Conservation (phyloP, 2,888 invertebrate species). For the Protula sp. region DNA sequence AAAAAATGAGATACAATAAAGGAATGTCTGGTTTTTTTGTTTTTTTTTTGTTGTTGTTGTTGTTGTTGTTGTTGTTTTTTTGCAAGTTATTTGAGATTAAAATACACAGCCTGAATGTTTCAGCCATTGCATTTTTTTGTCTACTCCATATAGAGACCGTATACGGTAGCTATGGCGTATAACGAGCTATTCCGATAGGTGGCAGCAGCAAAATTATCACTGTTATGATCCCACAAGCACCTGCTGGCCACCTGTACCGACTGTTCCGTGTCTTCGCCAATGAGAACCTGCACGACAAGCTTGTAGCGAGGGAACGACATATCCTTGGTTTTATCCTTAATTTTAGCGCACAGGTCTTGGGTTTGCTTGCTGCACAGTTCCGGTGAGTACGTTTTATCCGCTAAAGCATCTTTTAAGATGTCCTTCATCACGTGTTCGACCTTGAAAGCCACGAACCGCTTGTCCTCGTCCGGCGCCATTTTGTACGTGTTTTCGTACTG, state of each 20-base stretch:
- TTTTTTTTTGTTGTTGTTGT: too few species aligned
- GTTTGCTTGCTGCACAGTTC: slow-evolving; percentile 20
- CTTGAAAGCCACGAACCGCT: slow-evolving; percentile 60
- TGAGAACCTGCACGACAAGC: slow-evolving; percentile 21
- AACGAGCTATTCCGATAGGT: slow-evolving; percentile 22
- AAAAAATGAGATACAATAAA: too few species aligned
- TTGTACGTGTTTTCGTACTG: neutral
- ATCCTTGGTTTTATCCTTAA: slow-evolving; percentile 23
- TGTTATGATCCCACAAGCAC: slow-evolving; percentile 25
- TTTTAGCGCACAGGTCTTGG: slow-evolving; percentile 19
- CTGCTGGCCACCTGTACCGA: slow-evolving; percentile 23
- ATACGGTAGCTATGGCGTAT: slow-evolving; percentile 23
- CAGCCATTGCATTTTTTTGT: neutral
- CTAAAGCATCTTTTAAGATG: slow-evolving; percentile 17
- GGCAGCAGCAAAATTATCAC: slow-evolving; percentile 25
- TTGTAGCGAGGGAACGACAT: slow-evolving; percentile 24
- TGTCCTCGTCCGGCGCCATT: slow-evolving; percentile 21
- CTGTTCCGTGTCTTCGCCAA: slow-evolving; percentile 24
- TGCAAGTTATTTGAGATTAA: too few species aligned
- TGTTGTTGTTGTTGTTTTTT: too few species aligned
- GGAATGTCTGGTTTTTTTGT: too few species aligned
- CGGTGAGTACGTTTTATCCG: slow-evolving; percentile 18
- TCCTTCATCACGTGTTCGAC: slow-evolving; percentile 20
- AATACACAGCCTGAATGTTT: too few species aligned
- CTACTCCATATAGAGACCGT: slow-evolving; percentile 22